Evolutionary conservation across 2,888 invertebrate genomes (phyloP), one percentile per base, ranked within the genome.

Genomic region (Argyresthia goedartella): DNA sequence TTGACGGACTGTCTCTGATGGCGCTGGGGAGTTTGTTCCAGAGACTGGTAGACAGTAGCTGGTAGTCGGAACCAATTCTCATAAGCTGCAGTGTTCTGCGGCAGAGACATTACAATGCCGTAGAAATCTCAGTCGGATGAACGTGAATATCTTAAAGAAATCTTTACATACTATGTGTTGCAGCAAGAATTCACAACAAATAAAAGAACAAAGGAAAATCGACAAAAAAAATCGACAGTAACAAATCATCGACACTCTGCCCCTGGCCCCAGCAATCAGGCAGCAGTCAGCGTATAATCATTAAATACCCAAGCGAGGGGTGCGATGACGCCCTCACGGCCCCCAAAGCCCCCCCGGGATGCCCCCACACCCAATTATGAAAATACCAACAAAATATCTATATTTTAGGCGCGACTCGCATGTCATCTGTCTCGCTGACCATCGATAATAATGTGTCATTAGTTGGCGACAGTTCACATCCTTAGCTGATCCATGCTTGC

Each of bases 261-360:
- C 62, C 69, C 62, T 66, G 61, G 65, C 62, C 60, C 65, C 77
- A 70, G 81, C 84, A 81, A 85, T 81, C 84, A 82, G 86, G 78
- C 81, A 80, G 84, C 79, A 81, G 85, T 84, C 86, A 85, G 79
- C 87, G 81, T 80, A 81, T 82, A 85, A 86, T 84, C 86, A 85
- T 86, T 87, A 85, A 85, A 85, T 85, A 84, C 84, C 82, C 84
- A 76, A 79, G 39, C 71, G 66, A 67, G 78, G 81, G 81, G 78
- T 65, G 76, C 73, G 73, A 78, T 78, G 77, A 77, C 75, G 80
- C 81, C 78, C 75, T 74, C 75, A 78, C 57, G 57, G 59, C 65
- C 66, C 59, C 77, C 25, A 2, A 25, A 25, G 6, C 3, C 25
- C 25, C 6, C 25, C 25, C 25, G 6, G 25, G 25, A 6, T 25